Conservation (phyloP, 2,797 vertebrate genomes). For the Galaxias olidus region DNA sequence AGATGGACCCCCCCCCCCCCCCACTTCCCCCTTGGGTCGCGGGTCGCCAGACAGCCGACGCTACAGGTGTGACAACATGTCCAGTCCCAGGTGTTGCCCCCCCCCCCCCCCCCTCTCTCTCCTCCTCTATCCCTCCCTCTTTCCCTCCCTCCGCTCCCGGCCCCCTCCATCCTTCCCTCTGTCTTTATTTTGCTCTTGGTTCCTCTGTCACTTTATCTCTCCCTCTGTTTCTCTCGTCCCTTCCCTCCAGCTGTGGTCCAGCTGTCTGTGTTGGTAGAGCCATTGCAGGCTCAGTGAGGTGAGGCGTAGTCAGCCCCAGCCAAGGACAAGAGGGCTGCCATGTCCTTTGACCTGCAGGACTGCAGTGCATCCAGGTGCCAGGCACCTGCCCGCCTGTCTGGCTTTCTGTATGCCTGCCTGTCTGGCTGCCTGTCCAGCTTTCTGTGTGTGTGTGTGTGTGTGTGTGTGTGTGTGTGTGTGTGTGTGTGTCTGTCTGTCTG, state of each 20-base stretch:
- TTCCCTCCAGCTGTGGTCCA: constrained; percentile 61
- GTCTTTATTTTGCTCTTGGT: too few relatives aligned
- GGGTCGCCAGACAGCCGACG: constrained; percentile 54
- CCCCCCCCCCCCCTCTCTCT: constrained; percentile 8
- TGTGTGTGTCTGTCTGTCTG: neutral
- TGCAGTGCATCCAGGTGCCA: constrained; percentile 52
- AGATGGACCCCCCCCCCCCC: constrained; percentile 58
- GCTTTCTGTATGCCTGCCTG: neutral
- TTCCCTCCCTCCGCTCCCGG: constrained; percentile 10
- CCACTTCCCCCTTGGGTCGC: neutral
- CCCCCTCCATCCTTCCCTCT: constrained; percentile 30
- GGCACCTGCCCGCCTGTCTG: neutral
- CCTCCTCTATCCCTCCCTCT: constrained; percentile 12
- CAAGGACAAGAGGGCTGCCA: constrained; percentile 67
- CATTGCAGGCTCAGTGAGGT: constrained; percentile 45
- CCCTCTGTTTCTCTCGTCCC: constrained; percentile 8
- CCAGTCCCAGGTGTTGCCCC: constrained; percentile 57
- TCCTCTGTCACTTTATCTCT: constrained; percentile 7
- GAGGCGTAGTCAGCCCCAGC: constrained; percentile 61
- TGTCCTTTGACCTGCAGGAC: constrained; percentile 66
- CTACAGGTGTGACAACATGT: constrained; percentile 78
- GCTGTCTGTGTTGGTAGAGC: constrained; percentile 52
- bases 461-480: neutral
- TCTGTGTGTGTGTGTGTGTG: constrained; percentile 1
- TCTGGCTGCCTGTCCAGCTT: neutral